These are phyloP conservation scores for Aphelenchoides fujianensis DNA, from an alignment of 1,140 invertebrate species.

Conservation along the genomic window DNA sequence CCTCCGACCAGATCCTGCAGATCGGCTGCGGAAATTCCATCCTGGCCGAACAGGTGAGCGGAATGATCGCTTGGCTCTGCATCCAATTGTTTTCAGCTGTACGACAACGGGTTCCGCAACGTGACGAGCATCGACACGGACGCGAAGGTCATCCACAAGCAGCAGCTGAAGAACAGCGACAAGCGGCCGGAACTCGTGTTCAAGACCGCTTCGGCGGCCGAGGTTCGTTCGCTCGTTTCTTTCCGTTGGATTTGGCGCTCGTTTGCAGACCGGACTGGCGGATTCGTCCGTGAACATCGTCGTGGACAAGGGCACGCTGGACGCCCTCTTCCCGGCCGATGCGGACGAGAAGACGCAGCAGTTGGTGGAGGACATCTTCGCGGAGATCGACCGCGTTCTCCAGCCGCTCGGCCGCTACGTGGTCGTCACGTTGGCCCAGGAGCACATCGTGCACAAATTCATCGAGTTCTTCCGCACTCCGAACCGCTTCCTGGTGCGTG, in stretches of 20 bases:
- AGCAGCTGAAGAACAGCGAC: conserved; percentile 33
- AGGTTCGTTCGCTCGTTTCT: too few species aligned
- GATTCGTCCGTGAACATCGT: conserved; percentile 44
- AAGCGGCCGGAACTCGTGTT: conserved; percentile 42
- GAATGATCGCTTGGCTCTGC: neutral
- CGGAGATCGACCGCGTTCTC: conserved; percentile 35
- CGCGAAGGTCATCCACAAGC: conserved; percentile 43
- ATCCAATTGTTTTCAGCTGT: conserved; percentile 43
- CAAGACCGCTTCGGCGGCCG: conserved; percentile 38
- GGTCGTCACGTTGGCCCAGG: conserved; percentile 52
- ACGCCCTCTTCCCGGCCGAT: conserved; percentile 50
- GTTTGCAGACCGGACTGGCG: conserved; percentile 32
- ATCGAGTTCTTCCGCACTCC: conserved; percentile 36
- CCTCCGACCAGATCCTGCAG: conserved; percentile 51
- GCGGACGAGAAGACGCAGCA: neutral
- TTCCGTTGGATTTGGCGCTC: neutral
- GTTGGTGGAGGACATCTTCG: conserved; percentile 43
- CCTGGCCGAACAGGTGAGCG: conserved; percentile 48
- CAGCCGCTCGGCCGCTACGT: conserved; percentile 43
- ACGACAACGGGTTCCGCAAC: conserved; percentile 56
- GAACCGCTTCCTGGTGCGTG: conserved; percentile 41
- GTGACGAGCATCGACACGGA: conserved; percentile 54
- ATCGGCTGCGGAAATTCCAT: conserved; percentile 57
- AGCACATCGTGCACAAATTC: conserved; percentile 45
- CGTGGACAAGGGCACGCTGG: conserved; percentile 56